phyloP scores from a whole-genome alignment of 1,140 invertebrate species.

The Orussus abietinus region DNA sequence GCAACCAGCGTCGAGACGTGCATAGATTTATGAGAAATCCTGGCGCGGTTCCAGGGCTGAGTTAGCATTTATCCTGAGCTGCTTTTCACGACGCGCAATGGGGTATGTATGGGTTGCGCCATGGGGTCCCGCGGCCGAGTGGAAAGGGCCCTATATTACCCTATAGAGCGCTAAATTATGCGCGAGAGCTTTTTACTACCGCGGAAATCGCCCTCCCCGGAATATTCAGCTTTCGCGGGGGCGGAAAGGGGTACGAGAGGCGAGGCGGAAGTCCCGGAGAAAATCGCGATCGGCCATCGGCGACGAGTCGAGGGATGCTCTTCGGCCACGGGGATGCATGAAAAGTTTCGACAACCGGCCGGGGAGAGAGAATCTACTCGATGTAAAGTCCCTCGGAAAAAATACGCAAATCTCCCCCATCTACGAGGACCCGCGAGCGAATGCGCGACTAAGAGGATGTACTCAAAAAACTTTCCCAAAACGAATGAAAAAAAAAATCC shows the following conservation, averaged over 20 bases:
- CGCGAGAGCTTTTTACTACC: constrained; percentile 40
- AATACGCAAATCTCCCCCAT: no score
- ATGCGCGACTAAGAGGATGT: no score
- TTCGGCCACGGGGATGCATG: no score
- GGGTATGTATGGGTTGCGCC: constrained; percentile 25
- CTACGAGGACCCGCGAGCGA: no score
- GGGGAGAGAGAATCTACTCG: constrained; percentile 5
- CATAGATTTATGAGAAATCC: constrained; percentile 44
- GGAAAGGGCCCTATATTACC: constrained; percentile 32
- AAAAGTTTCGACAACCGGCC: no score
- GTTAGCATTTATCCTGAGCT: constrained; percentile 40
- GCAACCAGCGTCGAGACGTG: constrained; percentile 35
- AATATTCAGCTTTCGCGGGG: constrained; percentile 9
- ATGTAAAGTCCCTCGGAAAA: constrained; percentile 10
- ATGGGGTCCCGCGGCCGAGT: constrained; percentile 1
- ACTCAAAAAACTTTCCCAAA: no score
- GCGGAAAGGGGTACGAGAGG: no score
- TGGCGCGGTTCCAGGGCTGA: constrained; percentile 44
- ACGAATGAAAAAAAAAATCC: no score
- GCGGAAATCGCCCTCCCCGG: constrained; percentile 28
- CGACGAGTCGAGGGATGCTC: no score
- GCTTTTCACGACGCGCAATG: constrained; percentile 31
- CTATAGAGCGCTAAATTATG: constrained; percentile 47
- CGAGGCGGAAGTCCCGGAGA: no score
- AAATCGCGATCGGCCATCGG: no score